Evolutionary conservation across 2,888 invertebrate genomes (phyloP).

Genomic region (Periphyllus acericola): DNA sequence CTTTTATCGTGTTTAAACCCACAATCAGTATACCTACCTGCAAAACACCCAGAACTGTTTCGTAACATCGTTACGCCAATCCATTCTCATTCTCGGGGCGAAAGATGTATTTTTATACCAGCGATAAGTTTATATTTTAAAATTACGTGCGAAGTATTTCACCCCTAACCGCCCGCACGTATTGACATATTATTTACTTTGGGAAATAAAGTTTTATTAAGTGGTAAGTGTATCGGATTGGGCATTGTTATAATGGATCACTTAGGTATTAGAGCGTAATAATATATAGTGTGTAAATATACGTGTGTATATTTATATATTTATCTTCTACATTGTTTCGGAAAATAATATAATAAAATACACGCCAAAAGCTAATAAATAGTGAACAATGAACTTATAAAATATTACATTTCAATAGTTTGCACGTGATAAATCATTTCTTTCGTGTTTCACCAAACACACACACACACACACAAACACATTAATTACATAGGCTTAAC

Average conservation of each 20-base stretch:
- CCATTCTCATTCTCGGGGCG: neutral
- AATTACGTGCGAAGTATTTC: too few species aligned
- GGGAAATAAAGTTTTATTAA: neutral
- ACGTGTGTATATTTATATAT: too few species aligned
- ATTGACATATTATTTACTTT: neutral
- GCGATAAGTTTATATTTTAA: neutral
- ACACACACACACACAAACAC: neutral
- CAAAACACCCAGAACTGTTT: too few species aligned
- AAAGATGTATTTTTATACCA: neutral
- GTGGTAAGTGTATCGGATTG: neutral
- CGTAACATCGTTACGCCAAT: neutral
- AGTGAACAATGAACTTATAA: neutral
- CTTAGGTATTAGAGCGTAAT: neutral
- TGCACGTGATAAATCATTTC: slow-evolving; percentile 7
- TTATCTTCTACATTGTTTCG: neutral
- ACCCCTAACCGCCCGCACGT: too few species aligned
- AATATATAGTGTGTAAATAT: too few species aligned
- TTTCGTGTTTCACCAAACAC: neutral
- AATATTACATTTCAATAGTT: neutral
- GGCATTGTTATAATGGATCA: slow-evolving; percentile 22
- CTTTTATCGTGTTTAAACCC: too few species aligned
- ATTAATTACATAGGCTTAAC: neutral
- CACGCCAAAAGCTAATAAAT: slow-evolving; percentile 16
- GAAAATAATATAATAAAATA: neutral
- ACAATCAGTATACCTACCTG: too few species aligned